Conservation (phyloP, 2,888 invertebrate genomes). For the Agelastica alni region DNA sequence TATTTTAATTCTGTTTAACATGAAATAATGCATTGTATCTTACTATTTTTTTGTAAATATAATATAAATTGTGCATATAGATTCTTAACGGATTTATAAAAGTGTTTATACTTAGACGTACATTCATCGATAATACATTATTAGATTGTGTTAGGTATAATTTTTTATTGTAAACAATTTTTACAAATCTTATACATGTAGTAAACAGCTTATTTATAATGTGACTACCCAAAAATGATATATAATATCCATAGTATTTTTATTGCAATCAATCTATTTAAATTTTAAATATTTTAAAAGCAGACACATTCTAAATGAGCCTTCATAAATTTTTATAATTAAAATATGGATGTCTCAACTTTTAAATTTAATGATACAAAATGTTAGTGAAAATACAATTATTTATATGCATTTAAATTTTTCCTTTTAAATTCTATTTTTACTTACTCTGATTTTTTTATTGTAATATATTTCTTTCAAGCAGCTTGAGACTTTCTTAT, state of each 20-base stretch:
- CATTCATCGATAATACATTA: constrained; percentile 48
- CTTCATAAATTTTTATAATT: constrained; percentile 44
- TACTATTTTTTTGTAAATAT: constrained; percentile 57
- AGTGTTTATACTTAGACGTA: constrained; percentile 55
- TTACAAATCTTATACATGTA: constrained; percentile 48
- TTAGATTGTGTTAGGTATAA: constrained; percentile 51
- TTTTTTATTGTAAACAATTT: constrained; percentile 46
- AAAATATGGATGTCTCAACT: constrained; percentile 50
- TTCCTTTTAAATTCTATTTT: constrained; percentile 35
- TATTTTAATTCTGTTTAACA: constrained; percentile 48
- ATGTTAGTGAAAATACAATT: constrained; percentile 43
- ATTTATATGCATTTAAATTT: constrained; percentile 41
- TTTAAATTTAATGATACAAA: constrained; percentile 45
- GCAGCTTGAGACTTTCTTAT: constrained; percentile 46
- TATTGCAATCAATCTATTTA: constrained; percentile 36
- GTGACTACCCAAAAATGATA: constrained; percentile 36
- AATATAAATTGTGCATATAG: constrained; percentile 58
- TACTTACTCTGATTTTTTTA: constrained; percentile 41
- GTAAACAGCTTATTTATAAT: constrained; percentile 43
- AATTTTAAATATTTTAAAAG: constrained; percentile 37
- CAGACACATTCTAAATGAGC: constrained; percentile 41
- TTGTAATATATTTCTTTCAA: constrained; percentile 41
- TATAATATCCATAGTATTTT: constrained; percentile 36
- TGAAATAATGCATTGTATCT: constrained; percentile 51
- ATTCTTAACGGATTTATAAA: constrained; percentile 56